Evolutionary conservation across 2,113 vertebrate genomes (phyloP).

Genomic region (Eudyptes chrysolophus): DNA sequence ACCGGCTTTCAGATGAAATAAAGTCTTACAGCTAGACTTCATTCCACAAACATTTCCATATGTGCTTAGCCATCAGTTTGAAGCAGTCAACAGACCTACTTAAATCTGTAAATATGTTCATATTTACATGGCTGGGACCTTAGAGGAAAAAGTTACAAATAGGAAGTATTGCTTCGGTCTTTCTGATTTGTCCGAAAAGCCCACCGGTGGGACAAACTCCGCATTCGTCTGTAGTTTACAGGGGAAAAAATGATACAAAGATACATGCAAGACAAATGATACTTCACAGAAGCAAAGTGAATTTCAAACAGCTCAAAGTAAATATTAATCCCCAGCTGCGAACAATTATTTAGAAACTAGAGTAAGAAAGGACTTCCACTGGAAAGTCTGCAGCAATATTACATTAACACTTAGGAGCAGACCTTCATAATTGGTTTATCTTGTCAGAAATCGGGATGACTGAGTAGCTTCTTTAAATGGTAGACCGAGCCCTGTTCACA

Average conservation of each 20-base stretch:
- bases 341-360: not conserved
- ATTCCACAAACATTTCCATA: not conserved
- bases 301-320: not conserved
- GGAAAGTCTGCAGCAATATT: slow-evolving; percentile 28
- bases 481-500: not conserved
- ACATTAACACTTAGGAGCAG: slow-evolving; percentile 35
- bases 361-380: not conserved
- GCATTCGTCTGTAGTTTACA: not conserved
- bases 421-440: slow-evolving; percentile 5
- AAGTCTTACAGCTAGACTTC: not conserved
- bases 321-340: not conserved
- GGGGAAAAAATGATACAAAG: not conserved
- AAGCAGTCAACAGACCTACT: not conserved
- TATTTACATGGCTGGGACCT: not conserved
- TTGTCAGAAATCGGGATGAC: not conserved
- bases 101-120: not conserved
- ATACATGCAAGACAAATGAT: not conserved
- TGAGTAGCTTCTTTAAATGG: not conserved
- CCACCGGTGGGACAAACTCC: not conserved
- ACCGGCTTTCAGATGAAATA: not conserved
- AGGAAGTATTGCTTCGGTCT: not conserved
- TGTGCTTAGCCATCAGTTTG: not conserved
- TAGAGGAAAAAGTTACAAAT: not conserved
- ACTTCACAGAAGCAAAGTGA: not conserved
- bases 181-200: not conserved